Evolutionary conservation across 2,888 invertebrate genomes (phyloP).

Genomic region (Agonopterix arenella): DNA sequence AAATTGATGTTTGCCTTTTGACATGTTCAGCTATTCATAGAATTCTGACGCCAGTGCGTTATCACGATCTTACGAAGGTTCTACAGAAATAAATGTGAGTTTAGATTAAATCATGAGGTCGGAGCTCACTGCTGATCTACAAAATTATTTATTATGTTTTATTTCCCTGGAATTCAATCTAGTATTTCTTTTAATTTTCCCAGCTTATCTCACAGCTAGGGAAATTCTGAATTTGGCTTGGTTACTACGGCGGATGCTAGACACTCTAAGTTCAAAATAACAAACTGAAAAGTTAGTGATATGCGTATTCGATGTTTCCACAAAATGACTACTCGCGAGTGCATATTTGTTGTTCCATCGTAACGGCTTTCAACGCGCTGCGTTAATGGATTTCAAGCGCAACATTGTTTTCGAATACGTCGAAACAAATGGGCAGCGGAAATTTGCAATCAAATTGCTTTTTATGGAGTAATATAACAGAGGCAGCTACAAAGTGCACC

Average conservation of each 20-base stretch:
- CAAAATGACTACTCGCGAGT: conserved; percentile 15
- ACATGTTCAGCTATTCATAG: conserved; percentile 61
- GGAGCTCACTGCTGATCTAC: no score
- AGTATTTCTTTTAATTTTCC: no score
- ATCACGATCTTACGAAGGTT: conserved; percentile 12
- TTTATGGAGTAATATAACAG: conserved; percentile 23
- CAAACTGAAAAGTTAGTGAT: conserved; percentile 9
- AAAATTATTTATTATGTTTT: no score
- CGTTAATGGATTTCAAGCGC: conserved; percentile 63
- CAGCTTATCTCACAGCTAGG: no score
- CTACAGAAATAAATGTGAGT: no score
- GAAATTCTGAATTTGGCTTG: no score
- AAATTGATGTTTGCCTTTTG: conserved; percentile 42
- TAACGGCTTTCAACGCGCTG: conserved; percentile 37
- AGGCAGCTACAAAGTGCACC: not conserved
- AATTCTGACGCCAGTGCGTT: conserved; percentile 34
- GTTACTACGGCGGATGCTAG: no score
- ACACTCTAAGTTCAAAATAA: not conserved
- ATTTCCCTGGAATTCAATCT: no score
- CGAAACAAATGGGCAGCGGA: conserved; percentile 42
- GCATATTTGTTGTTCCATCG: conserved; percentile 52
- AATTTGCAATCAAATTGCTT: conserved; percentile 37
- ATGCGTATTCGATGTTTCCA: conserved; percentile 11
- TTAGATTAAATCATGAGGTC: no score
- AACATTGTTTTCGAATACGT: conserved; percentile 60